Evolutionary conservation across 1,140 invertebrate species (phyloP).

Genomic region (Drosophila equinoxialis): DNA sequence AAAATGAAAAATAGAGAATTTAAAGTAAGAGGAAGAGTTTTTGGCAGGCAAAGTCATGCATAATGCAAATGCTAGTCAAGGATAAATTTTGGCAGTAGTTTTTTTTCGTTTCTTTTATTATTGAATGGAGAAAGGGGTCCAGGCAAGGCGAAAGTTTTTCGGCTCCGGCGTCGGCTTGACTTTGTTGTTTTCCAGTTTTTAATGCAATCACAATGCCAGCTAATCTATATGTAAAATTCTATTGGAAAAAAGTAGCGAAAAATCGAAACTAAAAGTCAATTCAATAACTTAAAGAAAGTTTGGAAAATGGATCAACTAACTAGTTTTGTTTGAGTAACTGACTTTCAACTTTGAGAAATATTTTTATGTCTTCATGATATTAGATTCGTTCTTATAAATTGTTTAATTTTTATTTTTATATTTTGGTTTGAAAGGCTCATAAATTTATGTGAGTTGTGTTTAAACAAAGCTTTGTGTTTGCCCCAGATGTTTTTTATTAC

Average conservation of each 20-base stretch:
- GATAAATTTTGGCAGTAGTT: constrained; percentile 54
- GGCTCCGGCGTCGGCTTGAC: constrained; percentile 37
- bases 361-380: too few species aligned
- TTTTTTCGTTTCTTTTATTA: not conserved
- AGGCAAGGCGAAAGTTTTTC: constrained; percentile 15
- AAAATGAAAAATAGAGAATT: constrained; percentile 1
- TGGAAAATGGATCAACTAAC: too few species aligned
- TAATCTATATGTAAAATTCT: not conserved
- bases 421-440: too few species aligned
- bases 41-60: constrained; percentile 58
- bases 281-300: too few species aligned
- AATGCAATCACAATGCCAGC: constrained; percentile 39
- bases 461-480: too few species aligned
- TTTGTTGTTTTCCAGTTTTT: constrained; percentile 26
- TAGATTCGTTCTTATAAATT: too few species aligned
- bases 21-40: constrained; percentile 26
- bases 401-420: too few species aligned
- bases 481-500: too few species aligned
- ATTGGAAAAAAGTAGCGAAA: not conserved
- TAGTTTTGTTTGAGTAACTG: too few species aligned
- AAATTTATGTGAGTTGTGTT: too few species aligned
- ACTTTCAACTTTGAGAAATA: too few species aligned
- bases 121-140: not conserved
- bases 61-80: constrained; percentile 73
- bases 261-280: not conserved